Evolutionary conservation across 2,888 invertebrate species (phyloP), one percentile per base, ranked within the genome.

Genomic region (Matsumyia berberina): DNA sequence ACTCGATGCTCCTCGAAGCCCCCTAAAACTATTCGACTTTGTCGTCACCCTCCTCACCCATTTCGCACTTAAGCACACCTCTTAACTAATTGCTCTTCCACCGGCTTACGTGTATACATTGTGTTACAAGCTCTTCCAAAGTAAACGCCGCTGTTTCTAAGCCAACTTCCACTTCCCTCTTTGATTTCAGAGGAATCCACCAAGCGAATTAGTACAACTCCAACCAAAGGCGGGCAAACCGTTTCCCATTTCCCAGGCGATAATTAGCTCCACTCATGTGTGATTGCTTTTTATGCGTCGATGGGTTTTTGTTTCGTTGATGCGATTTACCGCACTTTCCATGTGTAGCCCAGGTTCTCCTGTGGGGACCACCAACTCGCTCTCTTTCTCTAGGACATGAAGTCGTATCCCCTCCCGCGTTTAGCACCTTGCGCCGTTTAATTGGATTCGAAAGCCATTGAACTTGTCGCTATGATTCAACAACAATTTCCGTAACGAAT

Each of bases 231-330:
- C 33, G 33, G n/a, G 33, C 12, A 33, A 11, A 5, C 53, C 51
- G 1, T n/a, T n/a, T 12, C 5, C 19, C 37, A 39, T 17, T 12
- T 53, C n/a, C 39, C 11, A 12, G 6, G 51, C 60, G 60, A 24
- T 62, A 73, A 73, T 73, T 62, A 73, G 24, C 62, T 62, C 60
- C 53, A 42, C 42, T 53, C 60, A 53, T 42, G 72, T 62, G 72
- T 73, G 62, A 73, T 62, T 73, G 72, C 62, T 60, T 72, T 60
- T 46, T 72, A 58, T 60, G 58, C 58, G 58, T 72, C 70, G 33
- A 17, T 39, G 37, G 37, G 39, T 12, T 66, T 66, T 37, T 12
- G 29, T 15, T 24, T 17, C 49, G 49, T 37, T 73, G 31, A 72
- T 60, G 42, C 51, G 72, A 72, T 72, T 60, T 42, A 9, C 72